A percentile compares a stretch with the other conserved stretches of the same genome.
These are phyloP conservation scores for Drosophila anomalata DNA, from an alignment of 2,888 invertebrate species.

Conservation along the genomic window DNA sequence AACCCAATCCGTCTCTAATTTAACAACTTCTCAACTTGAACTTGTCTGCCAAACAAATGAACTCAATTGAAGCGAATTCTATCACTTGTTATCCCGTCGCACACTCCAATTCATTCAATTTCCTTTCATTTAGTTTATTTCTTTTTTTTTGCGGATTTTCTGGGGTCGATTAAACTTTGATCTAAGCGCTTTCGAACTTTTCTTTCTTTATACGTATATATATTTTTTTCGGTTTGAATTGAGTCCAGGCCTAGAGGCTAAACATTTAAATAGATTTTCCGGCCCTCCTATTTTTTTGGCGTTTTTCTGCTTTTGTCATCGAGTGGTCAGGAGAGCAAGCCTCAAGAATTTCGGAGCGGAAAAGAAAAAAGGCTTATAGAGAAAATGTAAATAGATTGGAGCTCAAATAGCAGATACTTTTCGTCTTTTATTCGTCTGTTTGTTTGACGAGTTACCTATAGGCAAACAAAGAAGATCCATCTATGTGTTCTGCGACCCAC, in stretches of 20 bases:
- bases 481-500: slow-evolving; percentile 5
- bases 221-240: slow-evolving; percentile 13
- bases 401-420: slow-evolving; percentile 5
- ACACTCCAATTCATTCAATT: slow-evolving; percentile 31
- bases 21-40: slow-evolving; percentile 7
- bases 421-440: slow-evolving; percentile 4
- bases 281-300: neutral
- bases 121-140: slow-evolving; percentile 10
- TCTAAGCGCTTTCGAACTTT: slow-evolving; percentile 32
- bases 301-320: slow-evolving; percentile 17
- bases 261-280: slow-evolving; percentile 40
- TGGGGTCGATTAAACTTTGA: slow-evolving; percentile 45
- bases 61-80: slow-evolving; percentile 23
- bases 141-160: slow-evolving; percentile 11
- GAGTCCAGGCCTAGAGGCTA: slow-evolving; percentile 3
- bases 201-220: neutral
- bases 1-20: neutral
- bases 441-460: slow-evolving; percentile 8
- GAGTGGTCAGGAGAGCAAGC: slow-evolving; percentile 13
- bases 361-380: slow-evolving; percentile 12
- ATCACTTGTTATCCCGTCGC: slow-evolving; percentile 23
- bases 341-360: slow-evolving; percentile 8
- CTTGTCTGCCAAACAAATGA: slow-evolving; percentile 7
- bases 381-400: slow-evolving; percentile 29
- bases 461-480: slow-evolving; percentile 5